These are phyloP conservation scores for Cloeon dipterum DNA, from an alignment of 2,888 invertebrate species.

Conservation along the genomic window DNA sequence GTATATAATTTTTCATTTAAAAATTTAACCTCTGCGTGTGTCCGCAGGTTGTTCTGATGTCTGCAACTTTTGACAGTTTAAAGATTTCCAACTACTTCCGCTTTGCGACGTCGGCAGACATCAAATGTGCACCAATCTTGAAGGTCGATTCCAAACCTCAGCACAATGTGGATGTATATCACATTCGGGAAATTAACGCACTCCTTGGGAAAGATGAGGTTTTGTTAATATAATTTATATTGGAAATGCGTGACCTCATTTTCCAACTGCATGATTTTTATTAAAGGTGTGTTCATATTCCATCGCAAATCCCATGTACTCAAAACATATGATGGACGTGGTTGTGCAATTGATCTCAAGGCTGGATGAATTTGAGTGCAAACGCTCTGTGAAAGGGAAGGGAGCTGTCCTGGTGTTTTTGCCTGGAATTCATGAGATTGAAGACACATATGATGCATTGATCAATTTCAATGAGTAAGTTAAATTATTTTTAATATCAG, in stretches of 20 bases:
- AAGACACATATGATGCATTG: conserved; percentile 31
- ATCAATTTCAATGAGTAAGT: conserved; percentile 6
- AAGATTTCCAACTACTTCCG: conserved; percentile 48
- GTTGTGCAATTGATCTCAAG: too few relatives aligned
- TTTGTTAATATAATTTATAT: too few relatives aligned
- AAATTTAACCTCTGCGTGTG: conserved; percentile 11
- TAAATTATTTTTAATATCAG: too few relatives aligned
- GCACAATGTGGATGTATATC: too few relatives aligned
- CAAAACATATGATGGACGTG: too few relatives aligned
- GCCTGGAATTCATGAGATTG: conserved; percentile 72
- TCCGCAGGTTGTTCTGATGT: conserved; percentile 60
- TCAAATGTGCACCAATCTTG: conserved; percentile 29
- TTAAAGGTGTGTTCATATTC: too few relatives aligned
- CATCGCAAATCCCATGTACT: too few relatives aligned
- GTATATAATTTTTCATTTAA: conserved; percentile 2
- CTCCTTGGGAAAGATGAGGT: too few relatives aligned
- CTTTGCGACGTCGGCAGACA: conserved; percentile 15
- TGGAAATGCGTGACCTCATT: too few relatives aligned
- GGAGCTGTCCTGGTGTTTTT: conserved; percentile 69
- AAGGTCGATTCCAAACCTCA: too few relatives aligned
- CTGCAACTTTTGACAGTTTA: conserved; percentile 65
- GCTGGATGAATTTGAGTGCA: conserved; percentile 12
- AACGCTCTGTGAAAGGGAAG: conserved; percentile 17
- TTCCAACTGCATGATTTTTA: too few relatives aligned
- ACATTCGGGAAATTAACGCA: too few relatives aligned